A percentile compares a stretch with the other conserved stretches of the same genome.
phyloP scores from a whole-genome alignment of 92 coral and sea anemone species.

The Heliopora coerulea region DNA sequence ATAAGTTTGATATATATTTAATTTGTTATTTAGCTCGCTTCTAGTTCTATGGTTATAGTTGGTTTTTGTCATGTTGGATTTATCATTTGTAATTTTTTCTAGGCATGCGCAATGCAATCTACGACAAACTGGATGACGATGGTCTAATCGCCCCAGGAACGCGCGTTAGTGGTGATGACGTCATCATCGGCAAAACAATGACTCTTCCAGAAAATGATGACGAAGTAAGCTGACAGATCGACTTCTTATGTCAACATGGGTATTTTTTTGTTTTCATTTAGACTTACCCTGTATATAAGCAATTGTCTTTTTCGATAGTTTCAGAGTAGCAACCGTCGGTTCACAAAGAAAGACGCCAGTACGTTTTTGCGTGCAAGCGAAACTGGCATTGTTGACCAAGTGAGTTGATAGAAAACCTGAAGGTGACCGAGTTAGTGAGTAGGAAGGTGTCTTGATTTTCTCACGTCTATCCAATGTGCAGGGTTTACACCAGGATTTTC shows the following conservation, averaged over 20 bases:
- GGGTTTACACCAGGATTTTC: too few relatives aligned
- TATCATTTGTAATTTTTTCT: too few relatives aligned
- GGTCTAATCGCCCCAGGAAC: conserved; percentile 97
- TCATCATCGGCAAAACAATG: conserved; percentile 90
- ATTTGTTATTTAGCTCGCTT: too few relatives aligned
- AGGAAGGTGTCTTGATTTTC: too few relatives aligned
- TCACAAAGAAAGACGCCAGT: conserved; percentile 89
- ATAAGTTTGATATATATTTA: too few relatives aligned
- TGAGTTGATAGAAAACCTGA: conserved; percentile 12
- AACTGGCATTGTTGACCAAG: conserved; percentile 98
- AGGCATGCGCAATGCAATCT: conserved; percentile 99
- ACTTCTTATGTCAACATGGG: too few relatives aligned
- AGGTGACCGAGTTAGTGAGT: too few relatives aligned
- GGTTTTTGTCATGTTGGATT: too few relatives aligned
- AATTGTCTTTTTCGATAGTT: conserved; percentile 48
- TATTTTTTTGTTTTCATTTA: background rate
- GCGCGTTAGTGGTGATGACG: conserved; percentile 99
- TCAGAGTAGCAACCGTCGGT: conserved; percentile 81
- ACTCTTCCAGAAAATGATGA: conserved; percentile 97
- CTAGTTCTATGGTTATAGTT: too few relatives aligned
- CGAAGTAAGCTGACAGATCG: conserved; percentile 59
- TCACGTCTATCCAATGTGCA: too few relatives aligned
- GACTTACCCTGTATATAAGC: background rate
- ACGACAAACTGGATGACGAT: conserved; percentile 96
- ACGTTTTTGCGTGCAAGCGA: conserved; percentile 95